Base-by-base conservation (phyloP, 1,140 invertebrate species). In the Dryas iulia region DNA sequence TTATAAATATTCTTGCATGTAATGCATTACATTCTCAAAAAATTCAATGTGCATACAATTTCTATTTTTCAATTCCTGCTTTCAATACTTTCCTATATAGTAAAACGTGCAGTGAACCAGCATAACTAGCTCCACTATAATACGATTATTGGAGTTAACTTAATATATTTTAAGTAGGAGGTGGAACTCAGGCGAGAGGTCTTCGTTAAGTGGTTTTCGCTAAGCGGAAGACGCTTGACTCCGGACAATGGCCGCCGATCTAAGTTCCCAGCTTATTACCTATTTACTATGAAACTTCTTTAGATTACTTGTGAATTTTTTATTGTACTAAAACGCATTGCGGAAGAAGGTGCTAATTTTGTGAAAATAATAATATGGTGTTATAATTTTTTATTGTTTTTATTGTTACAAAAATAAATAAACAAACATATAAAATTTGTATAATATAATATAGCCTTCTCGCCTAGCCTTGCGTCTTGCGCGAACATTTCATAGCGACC, bases 61-160 rank as follows among this genome's bases (percentile, higher is more conserved):
- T 85, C 84, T 86, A 87, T 84, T 88, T 89, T 88, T 88, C 83
- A n/a, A n/a, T n/a, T n/a, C 85, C 84, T 83, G 82, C 83, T 89
- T 89, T 90, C 85, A 76, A 90, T 90, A 87, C 79, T 86, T 89
- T 86, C 81, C 76, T 87, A 85, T 87, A 85, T 79, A 81, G 75
- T 81, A 84, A 82, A 81, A 82, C 68, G 73, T 72, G 62, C 66
- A 71, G 59, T 57, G 62, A 59, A 74, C 87, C 83, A 85, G 58
- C 62, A 14, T 76, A 78, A 60, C 21, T 25, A 58, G 84, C 61
- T 31, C 87, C 66, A 28, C 73, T 71, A 64, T 73, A 53, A 71
- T 79, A 77, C 78, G 72, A 71, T 78, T 68, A 66, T 58, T 63
- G 47, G 56, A 61, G 60, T 24, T 62, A 28, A 68, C 54, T 62